Conservation (phyloP, 2,888 invertebrate genomes). For the Dysmachus trigonus region DNA sequence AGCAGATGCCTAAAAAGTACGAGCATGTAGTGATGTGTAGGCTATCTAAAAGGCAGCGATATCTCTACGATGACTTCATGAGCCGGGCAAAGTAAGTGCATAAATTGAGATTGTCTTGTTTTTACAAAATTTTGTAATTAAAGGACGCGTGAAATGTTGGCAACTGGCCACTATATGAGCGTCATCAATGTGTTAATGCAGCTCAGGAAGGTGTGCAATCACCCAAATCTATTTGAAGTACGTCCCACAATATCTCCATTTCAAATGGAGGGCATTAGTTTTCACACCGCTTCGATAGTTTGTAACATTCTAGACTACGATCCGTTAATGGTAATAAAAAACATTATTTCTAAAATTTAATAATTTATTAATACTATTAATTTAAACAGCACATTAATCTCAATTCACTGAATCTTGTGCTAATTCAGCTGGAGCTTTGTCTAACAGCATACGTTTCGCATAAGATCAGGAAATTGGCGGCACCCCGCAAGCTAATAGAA, state of each 20-base stretch:
- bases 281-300: constrained; percentile 76
- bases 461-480: constrained; percentile 78
- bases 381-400: constrained; percentile 72
- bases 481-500: constrained; percentile 75
- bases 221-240: constrained; percentile 97
- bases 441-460: constrained; percentile 86
- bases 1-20: constrained; percentile 96
- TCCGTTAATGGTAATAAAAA: constrained; percentile 75
- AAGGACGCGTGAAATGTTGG: constrained; percentile 93
- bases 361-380: not conserved
- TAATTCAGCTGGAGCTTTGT: constrained; percentile 74
- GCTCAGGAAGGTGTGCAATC: constrained; percentile 96
- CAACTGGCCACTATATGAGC: constrained; percentile 91
- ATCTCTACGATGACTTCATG: constrained; percentile 99
- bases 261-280: constrained; percentile 81
- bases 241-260: constrained; percentile 95
- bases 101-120: not conserved
- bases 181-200: constrained; percentile 98
- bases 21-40: constrained; percentile 95
- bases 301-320: constrained; percentile 77
- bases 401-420: constrained; percentile 70
- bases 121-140: constrained; percentile 51
- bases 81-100: constrained; percentile 84
- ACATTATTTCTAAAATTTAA: not conserved
- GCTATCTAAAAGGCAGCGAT: constrained; percentile 94